Base-by-base conservation (phyloP, 2,888 invertebrate genomes). In the Drosophila mulleri region DNA sequence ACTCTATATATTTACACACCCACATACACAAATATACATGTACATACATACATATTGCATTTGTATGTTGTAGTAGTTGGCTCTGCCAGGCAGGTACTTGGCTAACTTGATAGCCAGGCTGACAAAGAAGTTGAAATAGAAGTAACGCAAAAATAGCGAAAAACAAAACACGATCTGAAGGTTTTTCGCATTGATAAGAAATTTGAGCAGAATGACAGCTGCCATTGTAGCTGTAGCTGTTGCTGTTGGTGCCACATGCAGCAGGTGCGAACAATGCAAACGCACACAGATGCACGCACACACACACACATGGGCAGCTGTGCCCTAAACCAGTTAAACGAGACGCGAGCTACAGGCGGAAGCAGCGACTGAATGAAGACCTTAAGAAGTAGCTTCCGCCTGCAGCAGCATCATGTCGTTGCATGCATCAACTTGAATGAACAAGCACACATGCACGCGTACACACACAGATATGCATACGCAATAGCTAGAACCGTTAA, bases 241-340 rank as follows among this genome's bases (percentile, higher is more conserved):
- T 41, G 41, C 41, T 41, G 66, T 45, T 59, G 39, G 16, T 48
- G 73, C 66, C 62, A 70, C 59, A 69, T 57, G 68, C 75, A 75
- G 88, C 85, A 86, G 85, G 86, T 86, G 85, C 68, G 80, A 68
- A 54, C 64, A 57, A 77, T 67, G 63, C 61, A 64, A n/a, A 50
- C 14, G 45, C 29, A 63, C 23, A 57, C 4, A 47, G 18, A 45
- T 16, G 61, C 20, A 58, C 5, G 44, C 26, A 58, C 29, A 53
- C 12, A 23, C 26, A 23, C n/a, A 58, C 23, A 47, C 44, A 50
- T 29, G 61, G 72, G 63, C 68, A 74, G 67, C 67, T 75, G 72
- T 52, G 82, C 71, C 75, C 76, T 78, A 74, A 83, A 84, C 88
- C 88, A 84, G 88, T 84, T 87, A 82, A 80, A 78, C 84, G 53